These are phyloP conservation scores for Coleophora deauratella DNA, from an alignment of 2,888 invertebrate species.

Conservation along the genomic window DNA sequence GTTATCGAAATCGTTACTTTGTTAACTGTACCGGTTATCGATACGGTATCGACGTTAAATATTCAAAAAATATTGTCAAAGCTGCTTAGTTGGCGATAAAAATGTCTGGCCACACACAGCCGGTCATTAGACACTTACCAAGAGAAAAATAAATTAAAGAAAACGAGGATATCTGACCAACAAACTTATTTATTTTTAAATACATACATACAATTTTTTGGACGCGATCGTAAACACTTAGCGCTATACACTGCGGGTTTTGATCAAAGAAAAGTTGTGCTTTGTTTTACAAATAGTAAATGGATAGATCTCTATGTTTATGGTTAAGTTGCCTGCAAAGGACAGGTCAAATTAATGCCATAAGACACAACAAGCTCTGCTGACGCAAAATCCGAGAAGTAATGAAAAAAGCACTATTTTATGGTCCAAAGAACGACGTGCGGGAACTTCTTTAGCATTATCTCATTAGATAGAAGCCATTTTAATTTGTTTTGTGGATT, in stretches of 20 bases:
- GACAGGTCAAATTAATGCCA: conserved; percentile 56
- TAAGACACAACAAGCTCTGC: conserved; percentile 49
- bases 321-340: neutral
- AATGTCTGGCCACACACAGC: conserved; percentile 70
- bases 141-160: conserved; percentile 68
- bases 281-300: no score
- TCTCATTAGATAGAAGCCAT: no score
- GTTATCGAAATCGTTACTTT: conserved; percentile 23
- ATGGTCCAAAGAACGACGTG: conserved; percentile 34
- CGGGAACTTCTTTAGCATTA: no score
- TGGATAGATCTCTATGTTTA: no score
- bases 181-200: conserved; percentile 43
- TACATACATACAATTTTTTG: conserved; percentile 22
- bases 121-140: conserved; percentile 71
- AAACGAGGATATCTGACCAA: conserved; percentile 65
- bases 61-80: conserved; percentile 68
- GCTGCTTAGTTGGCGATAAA: conserved; percentile 64
- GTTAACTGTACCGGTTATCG: conserved; percentile 38
- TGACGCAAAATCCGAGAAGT: conserved; percentile 56
- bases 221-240: conserved; percentile 14
- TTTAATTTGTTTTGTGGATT: no score
- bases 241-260: conserved; percentile 20
- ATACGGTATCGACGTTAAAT: conserved; percentile 54
- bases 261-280: neutral
- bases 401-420: conserved; percentile 48